Percentiles rank a stretch among this genome's conserved stretches.
Evolutionary conservation across 2,888 invertebrate genomes (phyloP).

Genomic region (Nymphalis polychloros): DNA sequence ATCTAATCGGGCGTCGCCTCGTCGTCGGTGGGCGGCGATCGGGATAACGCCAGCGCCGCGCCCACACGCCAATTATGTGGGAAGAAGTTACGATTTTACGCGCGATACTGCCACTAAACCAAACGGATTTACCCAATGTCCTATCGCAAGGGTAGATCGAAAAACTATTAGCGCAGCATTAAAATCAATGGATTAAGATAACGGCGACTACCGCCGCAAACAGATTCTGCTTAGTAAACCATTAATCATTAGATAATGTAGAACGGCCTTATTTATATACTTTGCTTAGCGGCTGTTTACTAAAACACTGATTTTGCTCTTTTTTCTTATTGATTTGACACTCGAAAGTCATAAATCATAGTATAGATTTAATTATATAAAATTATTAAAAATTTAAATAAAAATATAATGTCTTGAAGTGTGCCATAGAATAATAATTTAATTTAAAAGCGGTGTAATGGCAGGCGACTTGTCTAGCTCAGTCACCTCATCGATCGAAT

Average conservation of each 20-base stretch:
- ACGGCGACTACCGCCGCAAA: constrained; percentile 43
- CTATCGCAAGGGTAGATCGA: constrained; percentile 62
- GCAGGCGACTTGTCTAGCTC: constrained; percentile 36
- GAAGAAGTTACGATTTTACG: constrained; percentile 77
- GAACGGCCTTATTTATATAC: too few species aligned
- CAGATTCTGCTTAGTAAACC: constrained; percentile 42
- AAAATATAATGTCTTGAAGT: background rate
- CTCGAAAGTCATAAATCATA: too few species aligned
- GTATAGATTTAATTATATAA: background rate
- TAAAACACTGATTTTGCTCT: too few species aligned
- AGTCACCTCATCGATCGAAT: constrained; percentile 53
- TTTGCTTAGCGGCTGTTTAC: too few species aligned
- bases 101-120: constrained; percentile 68
- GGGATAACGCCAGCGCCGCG: constrained; percentile 73
- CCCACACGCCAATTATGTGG: constrained; percentile 81
- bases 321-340: too few species aligned
- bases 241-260: constrained; percentile 2
- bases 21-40: constrained; percentile 77
- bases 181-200: constrained; percentile 65
- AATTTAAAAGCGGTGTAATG: constrained; percentile 26
- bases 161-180: constrained; percentile 65
- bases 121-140: constrained; percentile 49
- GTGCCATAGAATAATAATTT: constrained; percentile 28
- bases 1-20: constrained; percentile 75
- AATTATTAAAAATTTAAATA: constrained; percentile 6